phyloP scores from a whole-genome alignment of 1,140 invertebrate species.

The Orchesella cincta region DNA sequence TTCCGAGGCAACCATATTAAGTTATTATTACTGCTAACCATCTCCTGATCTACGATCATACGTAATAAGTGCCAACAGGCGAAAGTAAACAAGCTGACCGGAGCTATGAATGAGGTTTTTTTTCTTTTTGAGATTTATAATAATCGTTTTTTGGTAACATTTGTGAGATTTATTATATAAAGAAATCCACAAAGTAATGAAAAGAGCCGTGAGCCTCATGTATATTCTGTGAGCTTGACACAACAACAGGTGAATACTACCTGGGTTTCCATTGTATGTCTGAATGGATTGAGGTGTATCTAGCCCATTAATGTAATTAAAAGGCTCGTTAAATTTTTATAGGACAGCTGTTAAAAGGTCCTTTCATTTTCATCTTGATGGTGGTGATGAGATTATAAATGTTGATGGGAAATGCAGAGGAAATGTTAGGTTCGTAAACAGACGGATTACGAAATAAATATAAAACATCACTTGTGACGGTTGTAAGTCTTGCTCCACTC shows the following conservation, averaged over 20 bases:
- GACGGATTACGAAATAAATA: neutral
- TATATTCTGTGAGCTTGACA: neutral
- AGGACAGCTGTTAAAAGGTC: constrained; percentile 6
- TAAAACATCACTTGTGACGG: no score
- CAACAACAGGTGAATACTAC: neutral
- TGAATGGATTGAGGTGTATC: neutral
- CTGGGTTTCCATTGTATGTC: neutral
- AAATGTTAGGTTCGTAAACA: neutral
- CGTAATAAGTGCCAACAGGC: no score
- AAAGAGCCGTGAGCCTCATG: neutral
- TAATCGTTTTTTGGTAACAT: neutral
- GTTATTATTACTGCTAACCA: no score
- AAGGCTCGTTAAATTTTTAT: constrained; percentile 10
- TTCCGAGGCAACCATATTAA: no score
- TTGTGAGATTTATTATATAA: neutral
- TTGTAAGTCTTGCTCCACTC: no score
- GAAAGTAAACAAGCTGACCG: no score
- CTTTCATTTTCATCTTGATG: constrained; percentile 12
- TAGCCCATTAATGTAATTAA: constrained; percentile 8
- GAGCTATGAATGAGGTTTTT: no score
- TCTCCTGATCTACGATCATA: no score
- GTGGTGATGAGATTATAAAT: neutral
- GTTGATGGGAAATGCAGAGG: neutral
- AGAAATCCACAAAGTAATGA: neutral
- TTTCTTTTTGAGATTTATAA: neutral